Evolutionary conservation across 2,888 invertebrate species (phyloP).

Genomic region (Plemyria rubiginata): DNA sequence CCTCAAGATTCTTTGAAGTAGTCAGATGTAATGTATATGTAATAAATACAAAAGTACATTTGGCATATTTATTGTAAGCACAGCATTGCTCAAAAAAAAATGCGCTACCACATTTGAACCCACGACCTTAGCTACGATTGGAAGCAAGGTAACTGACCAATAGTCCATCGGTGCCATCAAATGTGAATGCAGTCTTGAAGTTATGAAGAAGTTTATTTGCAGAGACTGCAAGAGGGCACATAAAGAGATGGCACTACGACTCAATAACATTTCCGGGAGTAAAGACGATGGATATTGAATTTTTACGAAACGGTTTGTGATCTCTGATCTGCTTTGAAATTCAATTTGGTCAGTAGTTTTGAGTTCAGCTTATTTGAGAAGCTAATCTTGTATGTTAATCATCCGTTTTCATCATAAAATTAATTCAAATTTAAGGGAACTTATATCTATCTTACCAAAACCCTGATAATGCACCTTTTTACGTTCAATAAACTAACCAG

Average conservation of each 20-base stretch:
- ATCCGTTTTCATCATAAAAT: background rate
- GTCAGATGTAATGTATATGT: too few relatives aligned
- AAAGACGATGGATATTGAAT: conserved; percentile 21
- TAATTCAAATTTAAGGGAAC: background rate
- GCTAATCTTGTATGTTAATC: background rate
- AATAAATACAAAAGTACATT: too few relatives aligned
- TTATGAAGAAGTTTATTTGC: conserved; percentile 2
- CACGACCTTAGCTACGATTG: too few relatives aligned
- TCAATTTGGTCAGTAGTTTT: conserved; percentile 2
- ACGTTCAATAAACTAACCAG: too few relatives aligned
- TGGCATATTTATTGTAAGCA: too few relatives aligned
- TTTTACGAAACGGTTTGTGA: conserved; percentile 18
- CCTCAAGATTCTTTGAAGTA: too few relatives aligned
- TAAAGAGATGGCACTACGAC: conserved; percentile 14
- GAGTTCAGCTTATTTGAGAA: background rate
- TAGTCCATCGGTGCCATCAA: background rate
- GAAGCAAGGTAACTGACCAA: background rate
- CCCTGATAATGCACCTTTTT: too few relatives aligned
- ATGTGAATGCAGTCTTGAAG: background rate
- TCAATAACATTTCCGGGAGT: conserved; percentile 16
- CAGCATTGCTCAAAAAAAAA: too few relatives aligned
- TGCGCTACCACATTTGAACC: too few relatives aligned
- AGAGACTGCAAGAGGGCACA: conserved; percentile 6
- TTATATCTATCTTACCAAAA: too few relatives aligned
- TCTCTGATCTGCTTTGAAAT: conserved; percentile 5